Evolutionary conservation across 2,113 vertebrate species (phyloP).

Genomic region (Lynx canadensis): DNA sequence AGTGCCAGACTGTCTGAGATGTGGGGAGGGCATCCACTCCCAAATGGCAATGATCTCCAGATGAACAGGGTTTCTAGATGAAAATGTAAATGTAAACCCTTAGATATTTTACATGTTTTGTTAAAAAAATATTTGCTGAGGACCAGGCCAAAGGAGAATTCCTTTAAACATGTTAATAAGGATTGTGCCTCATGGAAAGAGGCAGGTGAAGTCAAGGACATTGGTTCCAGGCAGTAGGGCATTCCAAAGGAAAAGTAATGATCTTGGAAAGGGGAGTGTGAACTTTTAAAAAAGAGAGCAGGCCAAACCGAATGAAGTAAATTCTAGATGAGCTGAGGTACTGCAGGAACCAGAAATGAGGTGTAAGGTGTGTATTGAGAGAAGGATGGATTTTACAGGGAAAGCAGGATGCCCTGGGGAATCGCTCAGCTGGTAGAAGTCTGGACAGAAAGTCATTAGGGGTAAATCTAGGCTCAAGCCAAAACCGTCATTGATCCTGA

Average conservation of each 20-base stretch:
- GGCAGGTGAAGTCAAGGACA: background rate
- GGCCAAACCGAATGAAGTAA: background rate
- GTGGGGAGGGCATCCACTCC: no score
- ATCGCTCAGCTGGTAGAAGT: background rate
- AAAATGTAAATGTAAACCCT: background rate
- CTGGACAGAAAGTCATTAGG: background rate
- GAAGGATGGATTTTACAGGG: background rate
- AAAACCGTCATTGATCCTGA: background rate
- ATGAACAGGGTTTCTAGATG: background rate
- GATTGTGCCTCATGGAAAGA: background rate
- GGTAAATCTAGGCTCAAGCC: background rate
- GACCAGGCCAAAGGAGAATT: background rate
- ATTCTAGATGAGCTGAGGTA: background rate
- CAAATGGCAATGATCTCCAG: background rate
- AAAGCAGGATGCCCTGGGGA: background rate
- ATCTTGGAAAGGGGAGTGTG: background rate
- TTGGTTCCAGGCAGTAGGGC: background rate
- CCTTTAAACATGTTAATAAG: background rate
- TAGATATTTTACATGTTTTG: background rate
- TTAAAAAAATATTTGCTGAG: constrained; percentile 2
- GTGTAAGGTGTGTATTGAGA: background rate
- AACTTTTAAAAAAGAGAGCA: background rate
- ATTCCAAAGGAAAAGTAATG: background rate
- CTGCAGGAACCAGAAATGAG: background rate
- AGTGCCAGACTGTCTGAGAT: background rate